A percentile compares a stretch with the other conserved stretches of the same genome.
Conservation (phyloP, 2,113 vertebrate genomes). For the Herpailurus yagouaroundi region DNA sequence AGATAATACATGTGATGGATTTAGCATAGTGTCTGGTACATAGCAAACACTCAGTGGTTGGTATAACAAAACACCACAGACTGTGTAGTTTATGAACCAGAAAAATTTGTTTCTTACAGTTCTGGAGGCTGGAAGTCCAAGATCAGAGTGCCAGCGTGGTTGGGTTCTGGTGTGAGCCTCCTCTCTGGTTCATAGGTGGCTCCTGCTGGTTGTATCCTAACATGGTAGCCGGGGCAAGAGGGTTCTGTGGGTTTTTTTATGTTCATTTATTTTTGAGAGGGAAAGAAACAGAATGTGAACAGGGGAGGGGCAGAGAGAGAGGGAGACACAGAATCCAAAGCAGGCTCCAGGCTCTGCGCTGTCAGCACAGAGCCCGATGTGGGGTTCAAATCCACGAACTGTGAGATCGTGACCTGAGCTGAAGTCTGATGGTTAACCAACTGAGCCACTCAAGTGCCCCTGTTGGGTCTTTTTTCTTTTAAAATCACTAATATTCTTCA, state of each 20-base stretch:
- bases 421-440: too few relatives aligned
- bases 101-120: constrained; percentile 38
- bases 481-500: not conserved
- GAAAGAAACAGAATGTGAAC: too few relatives aligned
- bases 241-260: not conserved
- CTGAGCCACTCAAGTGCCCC: too few relatives aligned
- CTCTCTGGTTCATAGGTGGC: not conserved
- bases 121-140: not conserved
- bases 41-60: not conserved
- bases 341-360: too few relatives aligned
- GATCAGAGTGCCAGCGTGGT: not conserved
- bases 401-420: too few relatives aligned
- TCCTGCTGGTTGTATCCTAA: not conserved
- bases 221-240: not conserved
- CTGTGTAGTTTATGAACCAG: constrained; percentile 17
- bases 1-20: constrained; percentile 8
- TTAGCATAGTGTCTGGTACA: constrained; percentile 24
- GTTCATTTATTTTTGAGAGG: too few relatives aligned
- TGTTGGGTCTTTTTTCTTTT: not conserved
- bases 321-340: too few relatives aligned
- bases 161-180: not conserved
- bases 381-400: too few relatives aligned
- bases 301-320: too few relatives aligned
- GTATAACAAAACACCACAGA: constrained; percentile 23
- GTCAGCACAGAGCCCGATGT: too few relatives aligned